Conservation (phyloP, 1,140 invertebrate genomes). For the Euglossa dilemma region DNA sequence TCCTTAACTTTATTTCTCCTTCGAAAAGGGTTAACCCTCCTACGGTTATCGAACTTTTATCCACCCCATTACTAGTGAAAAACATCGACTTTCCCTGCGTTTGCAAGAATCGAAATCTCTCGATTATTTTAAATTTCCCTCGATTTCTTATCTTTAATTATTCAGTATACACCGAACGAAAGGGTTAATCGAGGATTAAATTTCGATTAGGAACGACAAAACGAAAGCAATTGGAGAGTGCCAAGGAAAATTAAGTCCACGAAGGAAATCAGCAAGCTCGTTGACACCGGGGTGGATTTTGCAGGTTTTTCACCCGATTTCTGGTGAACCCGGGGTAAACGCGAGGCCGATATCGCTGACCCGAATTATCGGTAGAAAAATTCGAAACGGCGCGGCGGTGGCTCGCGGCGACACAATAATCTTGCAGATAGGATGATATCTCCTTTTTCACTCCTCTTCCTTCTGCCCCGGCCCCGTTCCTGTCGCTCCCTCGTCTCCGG, state of each 20-base stretch:
- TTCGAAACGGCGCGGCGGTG: slow-evolving; percentile 42
- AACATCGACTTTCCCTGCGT: too few species aligned
- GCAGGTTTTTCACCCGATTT: slow-evolving; percentile 38
- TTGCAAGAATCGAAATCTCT: too few species aligned
- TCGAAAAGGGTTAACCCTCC: too few species aligned
- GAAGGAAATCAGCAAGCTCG: not conserved
- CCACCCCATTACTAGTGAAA: too few species aligned
- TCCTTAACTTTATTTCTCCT: too few species aligned
- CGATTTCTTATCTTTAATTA: too few species aligned
- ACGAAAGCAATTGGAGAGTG: too few species aligned
- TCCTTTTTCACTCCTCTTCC: slow-evolving; percentile 9
- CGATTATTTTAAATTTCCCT: too few species aligned
- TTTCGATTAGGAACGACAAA: too few species aligned
- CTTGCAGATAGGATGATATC: slow-evolving; percentile 47
- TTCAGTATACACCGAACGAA: too few species aligned
- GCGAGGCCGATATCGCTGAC: slow-evolving; percentile 40
- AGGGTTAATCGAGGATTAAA: too few species aligned
- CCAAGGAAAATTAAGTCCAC: not conserved
- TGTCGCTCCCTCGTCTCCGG: not conserved
- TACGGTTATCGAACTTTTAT: too few species aligned
- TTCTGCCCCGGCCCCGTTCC: not conserved
- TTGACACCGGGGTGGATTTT: not conserved
- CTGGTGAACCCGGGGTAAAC: slow-evolving; percentile 34
- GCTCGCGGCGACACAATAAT: slow-evolving; percentile 52
- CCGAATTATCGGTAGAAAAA: slow-evolving; percentile 56